Conservation (phyloP, 2,113 vertebrate species). For the Typhlomys cinereus region DNA sequence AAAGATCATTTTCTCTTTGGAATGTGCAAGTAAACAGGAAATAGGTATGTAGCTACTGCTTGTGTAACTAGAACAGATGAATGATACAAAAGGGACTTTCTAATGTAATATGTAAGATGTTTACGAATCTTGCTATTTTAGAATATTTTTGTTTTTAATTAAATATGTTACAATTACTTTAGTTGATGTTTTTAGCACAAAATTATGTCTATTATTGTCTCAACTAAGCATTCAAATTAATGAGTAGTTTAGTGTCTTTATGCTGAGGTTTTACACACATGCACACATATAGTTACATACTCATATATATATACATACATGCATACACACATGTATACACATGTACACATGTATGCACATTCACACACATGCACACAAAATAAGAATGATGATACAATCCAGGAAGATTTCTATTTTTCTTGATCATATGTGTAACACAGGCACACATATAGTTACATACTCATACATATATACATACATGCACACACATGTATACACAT, state of each 20-base stretch:
- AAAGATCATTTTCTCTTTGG: background rate
- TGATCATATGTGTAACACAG: background rate
- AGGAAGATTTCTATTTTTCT: conserved; percentile 6
- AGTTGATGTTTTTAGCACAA: background rate
- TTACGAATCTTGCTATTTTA: no score
- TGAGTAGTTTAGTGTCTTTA: background rate
- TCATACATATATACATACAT: no score
- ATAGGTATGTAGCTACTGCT: background rate
- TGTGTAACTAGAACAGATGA: background rate
- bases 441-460: no score
- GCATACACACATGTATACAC: no score
- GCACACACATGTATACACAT: no score
- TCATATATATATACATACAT: no score
- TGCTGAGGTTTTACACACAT: background rate
- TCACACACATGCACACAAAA: background rate
- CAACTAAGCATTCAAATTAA: background rate
- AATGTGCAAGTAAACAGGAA: background rate
- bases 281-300: no score
- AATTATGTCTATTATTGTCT: background rate
- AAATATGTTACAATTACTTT: background rate
- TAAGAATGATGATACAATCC: background rate
- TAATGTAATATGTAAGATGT: background rate
- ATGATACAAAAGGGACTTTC: background rate
- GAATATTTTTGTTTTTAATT: no score
- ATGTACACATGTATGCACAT: no score